Percentiles rank a stretch among this genome's conserved stretches.
These are phyloP conservation scores for Prosopocoilus inquinatus DNA, from an alignment of 2,888 invertebrate genomes.

Conservation along the genomic window DNA sequence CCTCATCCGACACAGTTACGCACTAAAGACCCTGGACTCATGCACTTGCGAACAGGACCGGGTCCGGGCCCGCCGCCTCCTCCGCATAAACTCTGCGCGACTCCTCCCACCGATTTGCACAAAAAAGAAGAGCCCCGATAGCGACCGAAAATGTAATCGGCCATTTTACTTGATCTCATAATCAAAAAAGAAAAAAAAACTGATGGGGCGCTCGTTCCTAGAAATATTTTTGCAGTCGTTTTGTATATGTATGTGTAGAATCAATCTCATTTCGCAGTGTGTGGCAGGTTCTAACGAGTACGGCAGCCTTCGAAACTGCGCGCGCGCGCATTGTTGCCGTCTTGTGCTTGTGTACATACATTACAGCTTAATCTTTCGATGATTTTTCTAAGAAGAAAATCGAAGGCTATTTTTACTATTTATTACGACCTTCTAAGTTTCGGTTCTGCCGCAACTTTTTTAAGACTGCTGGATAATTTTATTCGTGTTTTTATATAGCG, in stretches of 20 bases:
- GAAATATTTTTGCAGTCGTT: slow-evolving; percentile 46
- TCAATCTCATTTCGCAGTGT: slow-evolving; percentile 25
- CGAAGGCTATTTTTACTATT: slow-evolving; percentile 24
- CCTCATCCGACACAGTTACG: slow-evolving; percentile 48
- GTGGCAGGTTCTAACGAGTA: slow-evolving; percentile 13
- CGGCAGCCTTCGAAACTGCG: not conserved
- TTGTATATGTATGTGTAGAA: slow-evolving; percentile 38
- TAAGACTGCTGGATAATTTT: slow-evolving; percentile 46
- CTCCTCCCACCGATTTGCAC: slow-evolving; percentile 60
- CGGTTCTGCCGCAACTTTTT: slow-evolving; percentile 43
- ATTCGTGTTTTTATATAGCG: slow-evolving; percentile 37
- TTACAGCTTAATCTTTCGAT: not conserved
- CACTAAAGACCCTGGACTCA: slow-evolving; percentile 55
- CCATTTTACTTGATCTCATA: slow-evolving; percentile 16
- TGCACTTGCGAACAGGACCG: slow-evolving; percentile 56
- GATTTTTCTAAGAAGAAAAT: not conserved
- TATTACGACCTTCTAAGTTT: slow-evolving; percentile 36
- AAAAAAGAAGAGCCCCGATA: slow-evolving; percentile 64
- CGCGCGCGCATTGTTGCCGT: not conserved
- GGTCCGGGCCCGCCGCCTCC: slow-evolving; percentile 54
- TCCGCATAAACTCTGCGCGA: slow-evolving; percentile 54
- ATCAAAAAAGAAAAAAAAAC: slow-evolving; percentile 11
- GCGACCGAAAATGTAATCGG: slow-evolving; percentile 31
- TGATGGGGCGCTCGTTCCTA: slow-evolving; percentile 20
- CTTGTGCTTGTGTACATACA: not conserved